Base-by-base conservation (phyloP, 2,113 vertebrate species). In the Cricetomys ansorgei region DNA sequence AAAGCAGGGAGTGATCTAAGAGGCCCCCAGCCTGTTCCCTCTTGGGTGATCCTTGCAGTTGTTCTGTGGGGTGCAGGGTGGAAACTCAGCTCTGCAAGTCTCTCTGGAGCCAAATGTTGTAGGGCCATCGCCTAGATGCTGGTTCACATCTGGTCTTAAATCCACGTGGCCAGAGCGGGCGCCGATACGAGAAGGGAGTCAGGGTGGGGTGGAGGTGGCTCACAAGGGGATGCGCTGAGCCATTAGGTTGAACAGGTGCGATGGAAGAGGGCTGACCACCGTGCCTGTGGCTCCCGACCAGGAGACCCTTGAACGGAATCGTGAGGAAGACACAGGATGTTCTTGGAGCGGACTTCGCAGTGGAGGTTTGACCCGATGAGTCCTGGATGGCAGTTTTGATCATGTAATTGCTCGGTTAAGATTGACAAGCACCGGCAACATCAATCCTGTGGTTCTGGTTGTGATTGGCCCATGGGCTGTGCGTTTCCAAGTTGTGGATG, bases 1-100 rank as follows among this genome's bases (percentile, higher is more conserved):
- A 83, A 31, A 29, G 88, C 0, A 31, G 92, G 65, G 59, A 85
- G 90, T 86, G 76, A 94, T 85, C 67, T 77, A 62, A 92, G 93
- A 81, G 65, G 88, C 75, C 87, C 91, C 77, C 37, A 67, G 62
- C 59, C 53, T 12, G 0, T 59, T 31, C 43, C 72, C 88, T 77
- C 88, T 64, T 45, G 27, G 0, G 43, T 67, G 62, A 62, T 72
- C n/a, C 53, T 77, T 29, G 1, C 45, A 75, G 91, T 89, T 97
- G 70, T 57, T 67, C 31, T 69, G 0, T 45, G 64, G 67, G 57
- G 88, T 64, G 37, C 57, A 81, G 88, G 37, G 81, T 29, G 69
- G 53, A 76, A 57, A 50, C 50, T 5, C 0, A 1, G 55, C 62
- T 65, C 40, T 83, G 62, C 11, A 55, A 77, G 76, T 67, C 86